These are phyloP conservation scores for Ceratina australensis DNA, from an alignment of 1,140 invertebrate species.

Conservation along the genomic window DNA sequence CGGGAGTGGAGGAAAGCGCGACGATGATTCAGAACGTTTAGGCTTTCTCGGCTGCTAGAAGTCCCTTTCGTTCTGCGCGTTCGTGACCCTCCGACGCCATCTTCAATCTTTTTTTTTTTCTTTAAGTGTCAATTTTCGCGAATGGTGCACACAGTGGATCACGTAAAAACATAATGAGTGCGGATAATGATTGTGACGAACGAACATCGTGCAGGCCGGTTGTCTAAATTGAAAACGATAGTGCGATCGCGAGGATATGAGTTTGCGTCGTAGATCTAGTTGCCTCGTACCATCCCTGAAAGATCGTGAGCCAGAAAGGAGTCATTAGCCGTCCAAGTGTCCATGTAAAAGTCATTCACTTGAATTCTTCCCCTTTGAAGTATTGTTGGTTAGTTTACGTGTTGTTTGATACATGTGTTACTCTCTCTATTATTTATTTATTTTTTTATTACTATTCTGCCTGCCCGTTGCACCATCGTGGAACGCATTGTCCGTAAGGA, in stretches of 20 bases:
- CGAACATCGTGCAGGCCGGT: slow-evolving; percentile 7
- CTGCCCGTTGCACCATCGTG: slow-evolving; percentile 26
- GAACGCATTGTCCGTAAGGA: slow-evolving; percentile 25
- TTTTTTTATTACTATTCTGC: neutral
- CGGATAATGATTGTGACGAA: slow-evolving; percentile 33
- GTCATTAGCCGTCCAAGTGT: slow-evolving; percentile 56
- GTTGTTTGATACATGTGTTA: slow-evolving; percentile 60
- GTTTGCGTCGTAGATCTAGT: slow-evolving; percentile 65
- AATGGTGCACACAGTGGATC: slow-evolving; percentile 23
- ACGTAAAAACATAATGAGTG: slow-evolving; percentile 7
- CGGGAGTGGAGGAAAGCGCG: slow-evolving; percentile 4
- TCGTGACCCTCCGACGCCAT: slow-evolving; percentile 33
- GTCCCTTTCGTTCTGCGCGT: slow-evolving; percentile 9
- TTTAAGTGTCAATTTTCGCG: slow-evolving; percentile 41
- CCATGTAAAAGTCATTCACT: slow-evolving; percentile 66
- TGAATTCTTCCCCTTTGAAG: slow-evolving; percentile 56
- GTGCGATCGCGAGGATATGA: slow-evolving; percentile 55
- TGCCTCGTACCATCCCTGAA: slow-evolving; percentile 25
- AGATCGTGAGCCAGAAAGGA: slow-evolving; percentile 52
- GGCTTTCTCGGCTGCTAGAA: slow-evolving; percentile 7
- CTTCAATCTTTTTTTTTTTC: slow-evolving; percentile 30
- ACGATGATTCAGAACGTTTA: slow-evolving; percentile 32
- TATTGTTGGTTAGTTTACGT: slow-evolving; percentile 69
- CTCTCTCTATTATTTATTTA: no score
- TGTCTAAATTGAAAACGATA: slow-evolving; percentile 42